Evolutionary conservation across 2,888 invertebrate species (phyloP), one percentile per base, ranked within the genome.

Genomic region (Pandemis cinnamomeana): DNA sequence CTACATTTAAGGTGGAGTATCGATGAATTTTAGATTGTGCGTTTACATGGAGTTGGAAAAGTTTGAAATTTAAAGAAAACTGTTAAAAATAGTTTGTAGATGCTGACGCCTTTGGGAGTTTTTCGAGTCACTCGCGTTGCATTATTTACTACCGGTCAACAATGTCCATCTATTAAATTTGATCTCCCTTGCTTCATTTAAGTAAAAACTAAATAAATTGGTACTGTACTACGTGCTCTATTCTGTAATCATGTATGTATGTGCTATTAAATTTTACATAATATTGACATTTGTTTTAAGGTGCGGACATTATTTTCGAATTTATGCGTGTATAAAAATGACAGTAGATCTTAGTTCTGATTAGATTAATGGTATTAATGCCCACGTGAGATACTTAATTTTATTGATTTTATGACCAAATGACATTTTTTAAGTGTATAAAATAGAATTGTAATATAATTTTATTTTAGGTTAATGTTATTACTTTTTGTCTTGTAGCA

Each of bases 331-430:
- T 36, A 36, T 36, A 15, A 51, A 36, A 70, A 20, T 11, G 51
- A 62, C 6, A 36, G 5, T 20, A 51, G 20, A 15, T 67, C 10
- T 60, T 42, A 66, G 66, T 41, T 64, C 11, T 62, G 7, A 44
- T 70, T 74, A 63, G 71, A 44, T 20, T 44, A 63, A 15, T 60
- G 71, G 67, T 58, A 44, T 20, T 44, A 63, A 15, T 60, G 71
- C 71, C 58, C 53, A 68, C 48, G 36, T 46, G 10, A 15, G 62
- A 68, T 71, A 70, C 64, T 73, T 73, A 75, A 58, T 75, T 71
- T 42, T 46, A 67, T 61, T 53, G 58, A 53, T 67, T 55, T 62
- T 58, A 61, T 63, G 71, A 71, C 71, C 75, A 75, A 75, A 75
- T 64, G 13, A 46, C 67, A 58, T 75, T 72, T 13, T 48, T 71